These are phyloP conservation scores for Parnassius orleans DNA, from an alignment of 2,888 invertebrate genomes.

Conservation along the genomic window DNA sequence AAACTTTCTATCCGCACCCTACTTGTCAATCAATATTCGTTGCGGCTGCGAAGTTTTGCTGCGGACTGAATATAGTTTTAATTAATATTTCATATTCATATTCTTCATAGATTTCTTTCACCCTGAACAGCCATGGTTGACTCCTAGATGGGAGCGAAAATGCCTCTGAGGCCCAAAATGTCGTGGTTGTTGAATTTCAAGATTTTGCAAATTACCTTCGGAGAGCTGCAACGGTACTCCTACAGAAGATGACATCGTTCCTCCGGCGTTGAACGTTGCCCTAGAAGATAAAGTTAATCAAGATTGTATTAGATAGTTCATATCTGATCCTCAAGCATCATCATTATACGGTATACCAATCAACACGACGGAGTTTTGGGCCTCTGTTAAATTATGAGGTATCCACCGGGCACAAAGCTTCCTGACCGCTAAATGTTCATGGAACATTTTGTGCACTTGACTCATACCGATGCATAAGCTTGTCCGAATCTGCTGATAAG, in stretches of 20 bases:
- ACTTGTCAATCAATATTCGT: slow-evolving; percentile 23
- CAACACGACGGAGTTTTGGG: no score
- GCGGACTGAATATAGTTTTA: slow-evolving; percentile 28
- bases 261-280: slow-evolving; percentile 88
- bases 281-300: slow-evolving; percentile 90
- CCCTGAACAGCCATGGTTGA: slow-evolving; percentile 84
- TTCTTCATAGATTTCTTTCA: slow-evolving; percentile 40
- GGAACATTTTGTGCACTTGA: no score
- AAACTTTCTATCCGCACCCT: slow-evolving; percentile 3
- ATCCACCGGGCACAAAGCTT: no score
- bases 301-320: slow-evolving; percentile 94
- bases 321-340: slow-evolving; percentile 93
- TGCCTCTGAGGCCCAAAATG: slow-evolving; percentile 86
- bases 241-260: slow-evolving; percentile 91
- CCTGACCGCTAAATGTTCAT: no score
- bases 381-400: no score
- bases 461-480: no score
- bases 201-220: slow-evolving; percentile 92
- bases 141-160: slow-evolving; percentile 90
- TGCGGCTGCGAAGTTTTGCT: slow-evolving; percentile 30
- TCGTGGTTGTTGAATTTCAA: slow-evolving; percentile 87
- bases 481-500: no score
- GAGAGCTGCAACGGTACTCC: slow-evolving; percentile 91
- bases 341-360: slow-evolving; percentile 92
- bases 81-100: slow-evolving; percentile 29